A percentile compares a stretch with the other conserved stretches of the same genome.
Conservation (phyloP, 2,113 vertebrate species). For the Cryptomyrus ogoouensis region DNA sequence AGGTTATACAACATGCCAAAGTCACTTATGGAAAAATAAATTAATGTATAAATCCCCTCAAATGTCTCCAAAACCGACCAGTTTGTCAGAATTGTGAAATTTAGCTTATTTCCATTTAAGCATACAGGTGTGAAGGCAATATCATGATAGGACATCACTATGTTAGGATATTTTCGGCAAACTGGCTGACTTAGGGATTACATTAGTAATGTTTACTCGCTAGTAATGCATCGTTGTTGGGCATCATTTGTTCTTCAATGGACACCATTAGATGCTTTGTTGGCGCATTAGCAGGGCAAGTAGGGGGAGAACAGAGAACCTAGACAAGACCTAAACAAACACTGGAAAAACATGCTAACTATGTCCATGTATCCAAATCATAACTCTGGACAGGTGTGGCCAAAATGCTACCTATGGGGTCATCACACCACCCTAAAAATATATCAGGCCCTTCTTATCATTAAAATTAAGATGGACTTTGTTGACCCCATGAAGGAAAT, state of each 20-base stretch:
- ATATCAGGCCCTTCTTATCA: background rate
- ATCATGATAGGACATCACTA: background rate
- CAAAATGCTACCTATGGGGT: background rate
- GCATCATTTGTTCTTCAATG: background rate
- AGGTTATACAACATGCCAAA: slow-evolving; percentile 35
- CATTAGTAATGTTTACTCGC: background rate
- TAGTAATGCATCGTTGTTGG: background rate
- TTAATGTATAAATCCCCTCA: background rate
- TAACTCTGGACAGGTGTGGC: background rate
- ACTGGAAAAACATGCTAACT: background rate
- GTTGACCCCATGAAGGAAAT: background rate
- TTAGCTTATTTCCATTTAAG: background rate
- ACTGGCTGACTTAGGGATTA: background rate
- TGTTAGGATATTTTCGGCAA: background rate
- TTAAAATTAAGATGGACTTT: background rate
- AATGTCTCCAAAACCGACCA: background rate
- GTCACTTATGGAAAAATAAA: slow-evolving; percentile 8
- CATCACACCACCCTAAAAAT: background rate
- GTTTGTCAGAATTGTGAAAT: background rate
- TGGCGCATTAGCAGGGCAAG: background rate
- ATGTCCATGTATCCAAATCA: background rate
- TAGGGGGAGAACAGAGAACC: background rate
- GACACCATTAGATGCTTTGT: background rate
- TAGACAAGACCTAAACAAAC: background rate
- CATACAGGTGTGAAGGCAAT: background rate